A percentile compares a stretch with the other conserved stretches of the same genome.
Evolutionary conservation across 2,797 vertebrate genomes (phyloP).

Genomic region (Tenualosa ilisha): DNA sequence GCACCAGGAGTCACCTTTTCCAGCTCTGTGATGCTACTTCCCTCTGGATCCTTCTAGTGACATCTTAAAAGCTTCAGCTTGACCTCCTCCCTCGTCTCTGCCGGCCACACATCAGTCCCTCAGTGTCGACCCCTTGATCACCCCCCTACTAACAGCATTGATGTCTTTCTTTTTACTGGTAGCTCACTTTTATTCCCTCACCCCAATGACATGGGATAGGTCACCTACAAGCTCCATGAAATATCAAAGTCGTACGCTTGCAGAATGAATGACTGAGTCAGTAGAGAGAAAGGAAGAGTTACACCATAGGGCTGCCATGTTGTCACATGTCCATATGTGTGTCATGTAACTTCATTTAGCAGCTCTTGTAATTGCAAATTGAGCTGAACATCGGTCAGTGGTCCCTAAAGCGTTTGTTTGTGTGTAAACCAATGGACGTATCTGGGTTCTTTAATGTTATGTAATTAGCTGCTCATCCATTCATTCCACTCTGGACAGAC

Average conservation of each 20-base stretch:
- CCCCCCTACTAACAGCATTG: neutral
- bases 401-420: neutral
- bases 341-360: neutral
- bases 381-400: neutral
- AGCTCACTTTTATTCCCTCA: neutral
- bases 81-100: neutral
- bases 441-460: neutral
- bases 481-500: neutral
- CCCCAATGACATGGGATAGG: neutral
- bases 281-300: neutral
- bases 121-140: neutral
- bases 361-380: neutral
- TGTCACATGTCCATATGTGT: neutral
- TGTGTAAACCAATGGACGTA: neutral
- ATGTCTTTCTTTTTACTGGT: neutral
- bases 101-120: neutral
- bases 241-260: neutral
- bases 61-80: slow-evolving; percentile 23
- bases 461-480: neutral
- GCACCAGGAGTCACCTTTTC: neutral
- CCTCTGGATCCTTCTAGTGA: neutral
- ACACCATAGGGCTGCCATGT: neutral
- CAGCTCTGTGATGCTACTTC: neutral
- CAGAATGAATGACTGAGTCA: neutral
- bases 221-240: neutral